These are phyloP conservation scores for Sebastes reedi DNA, from an alignment of 2,797 vertebrate genomes.

Conservation along the genomic window DNA sequence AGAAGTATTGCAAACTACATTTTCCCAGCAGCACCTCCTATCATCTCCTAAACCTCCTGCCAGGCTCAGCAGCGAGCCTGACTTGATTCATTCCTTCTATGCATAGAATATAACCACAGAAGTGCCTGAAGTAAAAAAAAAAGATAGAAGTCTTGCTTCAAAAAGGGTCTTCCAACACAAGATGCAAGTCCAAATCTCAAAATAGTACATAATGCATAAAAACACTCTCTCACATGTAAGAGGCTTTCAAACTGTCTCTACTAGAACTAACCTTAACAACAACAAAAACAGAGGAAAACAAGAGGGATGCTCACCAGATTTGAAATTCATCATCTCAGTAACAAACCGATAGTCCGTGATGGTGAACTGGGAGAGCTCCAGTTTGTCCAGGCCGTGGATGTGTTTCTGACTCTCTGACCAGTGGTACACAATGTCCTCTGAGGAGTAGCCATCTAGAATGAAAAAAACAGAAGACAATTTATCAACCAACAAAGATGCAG, in stretches of 20 bases:
- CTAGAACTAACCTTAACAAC: background rate
- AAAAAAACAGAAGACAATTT: background rate
- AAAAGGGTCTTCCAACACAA: slow-evolving; percentile 36
- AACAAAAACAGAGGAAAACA: background rate
- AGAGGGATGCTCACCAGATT: slow-evolving; percentile 86
- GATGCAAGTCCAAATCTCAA: slow-evolving; percentile 8
- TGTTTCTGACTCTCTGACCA: slow-evolving; percentile 97
- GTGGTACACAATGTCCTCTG: slow-evolving; percentile 96
- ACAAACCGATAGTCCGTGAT: slow-evolving; percentile 94
- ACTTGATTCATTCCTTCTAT: slow-evolving; percentile 58
- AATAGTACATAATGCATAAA: slow-evolving; percentile 18
- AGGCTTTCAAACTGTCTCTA: background rate
- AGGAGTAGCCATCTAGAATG: slow-evolving; percentile 93
- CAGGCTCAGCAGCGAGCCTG: slow-evolving; percentile 34
- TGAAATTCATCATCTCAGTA: slow-evolving; percentile 95
- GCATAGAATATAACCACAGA: slow-evolving; percentile 58
- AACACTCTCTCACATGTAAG: slow-evolving; percentile 1
- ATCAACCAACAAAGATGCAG: background rate
- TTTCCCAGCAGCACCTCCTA: slow-evolving; percentile 26
- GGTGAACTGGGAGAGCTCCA: slow-evolving; percentile 98
- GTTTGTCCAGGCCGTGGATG: slow-evolving; percentile 95
- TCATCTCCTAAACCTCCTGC: slow-evolving; percentile 50
- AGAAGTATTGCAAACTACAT: slow-evolving; percentile 9
- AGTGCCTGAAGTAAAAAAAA: slow-evolving; percentile 9
- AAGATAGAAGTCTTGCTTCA: slow-evolving; percentile 26